Conservation (phyloP, 2,113 vertebrate species). For the Anseranas semipalmata region DNA sequence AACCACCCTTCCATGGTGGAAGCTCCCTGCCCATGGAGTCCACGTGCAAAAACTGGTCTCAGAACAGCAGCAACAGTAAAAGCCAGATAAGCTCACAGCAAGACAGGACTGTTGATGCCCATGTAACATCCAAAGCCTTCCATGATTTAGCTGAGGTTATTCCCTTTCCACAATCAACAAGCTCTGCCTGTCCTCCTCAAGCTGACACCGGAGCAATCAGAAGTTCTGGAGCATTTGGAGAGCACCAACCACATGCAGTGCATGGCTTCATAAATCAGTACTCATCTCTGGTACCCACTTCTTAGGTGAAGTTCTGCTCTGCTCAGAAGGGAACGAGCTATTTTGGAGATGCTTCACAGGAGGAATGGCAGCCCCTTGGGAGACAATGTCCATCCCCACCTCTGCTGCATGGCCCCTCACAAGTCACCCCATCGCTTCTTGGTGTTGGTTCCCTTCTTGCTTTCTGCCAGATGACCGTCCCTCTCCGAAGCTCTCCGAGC, state of each 20-base stretch:
- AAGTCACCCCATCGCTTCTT: neutral
- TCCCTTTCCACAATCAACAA: neutral
- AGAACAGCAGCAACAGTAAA: neutral
- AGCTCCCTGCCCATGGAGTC: rapidly evolving
- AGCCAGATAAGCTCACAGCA: neutral
- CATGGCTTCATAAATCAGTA: neutral
- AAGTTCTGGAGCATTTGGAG: neutral
- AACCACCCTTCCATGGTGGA: rapidly evolving
- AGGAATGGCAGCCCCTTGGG: neutral
- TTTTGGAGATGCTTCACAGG: neutral
- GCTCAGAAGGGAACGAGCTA: rapidly evolving
- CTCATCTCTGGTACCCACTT: neutral
- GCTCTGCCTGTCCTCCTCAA: neutral
- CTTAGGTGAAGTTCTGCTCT: neutral
- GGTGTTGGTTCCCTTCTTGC: neutral
- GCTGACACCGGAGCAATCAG: neutral
- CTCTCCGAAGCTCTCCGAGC: neutral
- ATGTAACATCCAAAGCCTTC: neutral
- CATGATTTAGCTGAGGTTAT: neutral
- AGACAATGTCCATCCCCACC: neutral
- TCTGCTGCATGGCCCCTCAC: rapidly evolving
- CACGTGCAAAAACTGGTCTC: rapidly evolving
- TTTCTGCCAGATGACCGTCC: neutral
- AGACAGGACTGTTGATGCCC: neutral
- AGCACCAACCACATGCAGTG: rapidly evolving